Evolutionary conservation across 2,797 vertebrate species (phyloP).

Genomic region (Meda fulgida): DNA sequence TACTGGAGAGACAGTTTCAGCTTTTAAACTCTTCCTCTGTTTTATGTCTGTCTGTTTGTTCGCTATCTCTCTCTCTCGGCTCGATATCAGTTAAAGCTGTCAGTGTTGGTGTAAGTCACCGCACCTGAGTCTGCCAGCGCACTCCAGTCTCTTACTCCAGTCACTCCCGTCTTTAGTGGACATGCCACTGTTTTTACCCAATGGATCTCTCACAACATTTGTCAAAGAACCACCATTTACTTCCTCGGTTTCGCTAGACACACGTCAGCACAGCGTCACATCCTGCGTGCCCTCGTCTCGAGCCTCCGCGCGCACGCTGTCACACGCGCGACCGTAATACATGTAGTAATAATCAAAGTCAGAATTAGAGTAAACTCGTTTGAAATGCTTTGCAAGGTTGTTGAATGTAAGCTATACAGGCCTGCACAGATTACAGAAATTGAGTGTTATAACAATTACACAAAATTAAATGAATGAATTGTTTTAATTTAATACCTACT

Average conservation of each 20-base stretch:
- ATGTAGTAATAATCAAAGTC: not conserved
- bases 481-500: too few species aligned
- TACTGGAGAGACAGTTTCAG: not conserved
- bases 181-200: not conserved
- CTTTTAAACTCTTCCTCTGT: not conserved
- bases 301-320: conserved; percentile 26
- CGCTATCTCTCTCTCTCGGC: not conserved
- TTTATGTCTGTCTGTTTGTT: not conserved
- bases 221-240: conserved; percentile 21
- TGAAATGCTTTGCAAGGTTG: not conserved
- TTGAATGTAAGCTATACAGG: not conserved
- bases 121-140: conserved; percentile 34
- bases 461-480: too few species aligned
- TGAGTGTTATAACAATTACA: too few species aligned
- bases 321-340: not conserved
- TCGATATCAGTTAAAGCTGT: not conserved
- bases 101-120: not conserved
- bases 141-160: conserved; percentile 3
- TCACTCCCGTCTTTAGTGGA: not conserved
- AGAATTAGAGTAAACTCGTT: not conserved
- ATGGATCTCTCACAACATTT: not conserved
- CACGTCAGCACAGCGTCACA: conserved; percentile 74
- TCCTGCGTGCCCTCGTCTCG: conserved; percentile 42
- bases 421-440: not conserved
- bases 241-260: conserved; percentile 67